phyloP scores from a whole-genome alignment of 2,888 invertebrate genomes.

The Synergus gifuensis region DNA sequence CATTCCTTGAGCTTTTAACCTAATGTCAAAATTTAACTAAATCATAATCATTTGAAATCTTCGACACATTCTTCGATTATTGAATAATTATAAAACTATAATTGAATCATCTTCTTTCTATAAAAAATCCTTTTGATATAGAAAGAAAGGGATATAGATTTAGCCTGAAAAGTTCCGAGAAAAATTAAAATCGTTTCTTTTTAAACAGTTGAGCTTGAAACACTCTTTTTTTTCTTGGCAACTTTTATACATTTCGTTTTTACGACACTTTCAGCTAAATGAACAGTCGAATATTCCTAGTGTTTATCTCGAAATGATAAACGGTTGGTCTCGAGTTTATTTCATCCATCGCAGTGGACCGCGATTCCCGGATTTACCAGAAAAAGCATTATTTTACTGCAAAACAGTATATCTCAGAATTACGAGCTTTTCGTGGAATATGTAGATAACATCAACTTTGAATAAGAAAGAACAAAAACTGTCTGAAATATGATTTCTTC shows the following conservation, averaged over 20 bases:
- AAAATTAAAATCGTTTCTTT: no score
- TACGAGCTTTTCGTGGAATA: neutral
- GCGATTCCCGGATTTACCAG: neutral
- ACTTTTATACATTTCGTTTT: neutral
- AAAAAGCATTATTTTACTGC: conserved; percentile 3
- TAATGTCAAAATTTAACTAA: neutral
- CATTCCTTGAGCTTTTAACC: conserved; percentile 43
- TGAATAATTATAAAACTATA: no score
- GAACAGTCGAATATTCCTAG: neutral
- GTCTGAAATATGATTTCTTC: neutral
- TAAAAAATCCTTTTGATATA: no score
- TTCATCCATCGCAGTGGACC: neutral
- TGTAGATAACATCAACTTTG: neutral
- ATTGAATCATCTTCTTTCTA: no score
- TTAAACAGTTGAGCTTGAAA: neutral
- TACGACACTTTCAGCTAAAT: neutral
- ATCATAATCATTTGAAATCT: neutral
- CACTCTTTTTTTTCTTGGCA: neutral
- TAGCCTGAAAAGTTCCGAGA: no score
- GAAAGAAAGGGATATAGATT: no score
- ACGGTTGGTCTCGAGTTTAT: conserved; percentile 3
- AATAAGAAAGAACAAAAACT: neutral
- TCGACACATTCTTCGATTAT: no score
- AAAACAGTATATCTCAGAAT: neutral
- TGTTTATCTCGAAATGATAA: conserved; percentile 7